Conservation (phyloP, 2,888 invertebrate genomes). For the Beris chalybata region DNA sequence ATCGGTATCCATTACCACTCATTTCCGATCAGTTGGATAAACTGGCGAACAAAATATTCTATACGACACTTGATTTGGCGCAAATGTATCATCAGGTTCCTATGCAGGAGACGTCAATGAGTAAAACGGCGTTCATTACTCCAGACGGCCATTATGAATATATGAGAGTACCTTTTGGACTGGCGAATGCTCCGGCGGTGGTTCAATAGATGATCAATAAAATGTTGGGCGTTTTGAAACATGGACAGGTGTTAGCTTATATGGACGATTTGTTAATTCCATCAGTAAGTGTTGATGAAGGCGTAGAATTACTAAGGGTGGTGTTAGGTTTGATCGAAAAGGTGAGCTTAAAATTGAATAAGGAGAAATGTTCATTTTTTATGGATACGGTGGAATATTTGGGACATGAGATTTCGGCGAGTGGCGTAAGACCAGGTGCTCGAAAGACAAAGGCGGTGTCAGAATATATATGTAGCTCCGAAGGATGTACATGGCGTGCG, state of each 20-base stretch:
- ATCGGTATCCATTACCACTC: too few species aligned
- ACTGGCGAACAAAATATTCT: too few species aligned
- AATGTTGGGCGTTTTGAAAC: too few species aligned
- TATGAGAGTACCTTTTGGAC: too few species aligned
- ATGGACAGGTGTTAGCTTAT: too few species aligned
- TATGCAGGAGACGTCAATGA: too few species aligned
- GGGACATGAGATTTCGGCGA: constrained; percentile 21
- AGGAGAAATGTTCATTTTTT: constrained; percentile 34
- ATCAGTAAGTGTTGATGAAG: constrained; percentile 8
- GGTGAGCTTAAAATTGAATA: constrained; percentile 28
- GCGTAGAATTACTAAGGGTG: constrained; percentile 27
- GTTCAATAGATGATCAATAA: too few species aligned
- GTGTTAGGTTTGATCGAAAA: constrained; percentile 27
- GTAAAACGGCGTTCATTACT: constrained; percentile 42
- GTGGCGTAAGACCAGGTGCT: not conserved
- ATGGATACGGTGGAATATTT: constrained; percentile 32
- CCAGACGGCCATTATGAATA: constrained; percentile 35
- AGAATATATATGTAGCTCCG: constrained; percentile 2
- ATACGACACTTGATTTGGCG: constrained; percentile 6
- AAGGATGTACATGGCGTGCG: constrained; percentile 3
- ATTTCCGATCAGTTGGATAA: too few species aligned
- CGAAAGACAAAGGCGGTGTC: constrained; percentile 3
- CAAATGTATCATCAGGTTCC: too few species aligned
- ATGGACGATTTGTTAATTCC: constrained; percentile 35
- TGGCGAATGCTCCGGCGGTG: not conserved